Base-by-base conservation (phyloP, 1,140 invertebrate species). In the Nephila pilipes region DNA sequence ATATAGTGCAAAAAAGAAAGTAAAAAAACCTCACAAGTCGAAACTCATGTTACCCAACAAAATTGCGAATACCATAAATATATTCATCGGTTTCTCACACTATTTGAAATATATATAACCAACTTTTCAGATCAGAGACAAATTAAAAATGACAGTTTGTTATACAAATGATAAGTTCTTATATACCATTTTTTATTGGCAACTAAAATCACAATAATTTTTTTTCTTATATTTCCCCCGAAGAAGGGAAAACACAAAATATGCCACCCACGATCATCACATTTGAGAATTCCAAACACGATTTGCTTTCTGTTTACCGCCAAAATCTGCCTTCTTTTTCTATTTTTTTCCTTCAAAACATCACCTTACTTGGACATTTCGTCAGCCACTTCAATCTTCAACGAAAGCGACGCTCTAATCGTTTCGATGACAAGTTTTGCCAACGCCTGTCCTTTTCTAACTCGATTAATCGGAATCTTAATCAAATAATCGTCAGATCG, bases 221-320 rank as follows among this genome's bases (percentile, higher is more conserved):
- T 10, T 46, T 46, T 3, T 1, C 32, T 32, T 29, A 32, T 5
- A 14, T 32, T 75, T 36, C 69, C 20, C 14, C 1, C 14, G 3
- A 75, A 75, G 16, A 75, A 32, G 3, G 2, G 63, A 75, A 36
- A 18, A 75, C 14, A 75, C 29, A 75, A 29, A 16, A 32, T 32
- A 75, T 75, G 29, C 65, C 10, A 75, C 18, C 10, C 29, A 18
- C 69, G 16, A 22, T 75, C 69, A 32, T 5, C 69, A 75, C 29
- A 36, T 14, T 36, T 75, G 29, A 87, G 36, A 38, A 87, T 60
- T 63, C 80, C 36, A 55, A 81, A 54, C 80, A 81, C 80, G 38
- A 81, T 81, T 55, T 81, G 80, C 80, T 81, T 54, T 46, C 80
- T 81, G n/a, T 81, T 81, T 81, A n/a, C 38, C 25, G 80, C 36